Evolutionary conservation across 2,113 vertebrate genomes (phyloP), one percentile per base, ranked within the genome.

Genomic region (Junco hyemalis): DNA sequence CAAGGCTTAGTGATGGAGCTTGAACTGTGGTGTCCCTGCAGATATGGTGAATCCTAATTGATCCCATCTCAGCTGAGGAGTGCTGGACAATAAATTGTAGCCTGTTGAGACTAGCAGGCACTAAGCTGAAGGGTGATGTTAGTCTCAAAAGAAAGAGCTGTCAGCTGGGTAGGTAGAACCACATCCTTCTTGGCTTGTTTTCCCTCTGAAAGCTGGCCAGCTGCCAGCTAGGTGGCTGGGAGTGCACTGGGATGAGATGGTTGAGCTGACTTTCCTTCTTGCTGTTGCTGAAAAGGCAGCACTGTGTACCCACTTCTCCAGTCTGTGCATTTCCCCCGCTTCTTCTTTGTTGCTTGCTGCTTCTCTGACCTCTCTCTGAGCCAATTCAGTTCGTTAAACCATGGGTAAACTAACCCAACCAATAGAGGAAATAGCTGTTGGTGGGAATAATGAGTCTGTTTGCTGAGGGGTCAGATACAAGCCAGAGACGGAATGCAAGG

Each of bases 321-420:
- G 45, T 24, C 48, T 57, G 17, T n/a, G 57, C 31, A 29, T 53
- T 85, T 93, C 14, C 53, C 20, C 36, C 65, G 36, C 61, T 68
- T 60, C 61, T 68, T 64, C 59, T 89, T 86, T 92, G 71, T 81
- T 92, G 68, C 24, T 53, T 70, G 50, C 45, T 90, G 71, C 24
- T 94, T 90, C 79, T 92, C 71, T 93, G 85, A 92, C 70, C 92
- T 47, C 59, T 79, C 61, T 70, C 38, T 70, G 47, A 90, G 91
- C 23, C 76, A 94, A 51, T 93, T 88, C 92, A 83, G 35, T 88
- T 92, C 64, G 78, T 93, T 96, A 94, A 88, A 86, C 72, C 69
- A 74, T 5, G 50, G 44, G 51, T 68, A 96, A 94, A 90, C 73
- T 70, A 86, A 90, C 42, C 35, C 68, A 90, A 81, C 79, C 68